Evolutionary conservation across 2,797 vertebrate species (phyloP), one percentile per base, ranked within the genome.

Genomic region (Coregonus sp.): DNA sequence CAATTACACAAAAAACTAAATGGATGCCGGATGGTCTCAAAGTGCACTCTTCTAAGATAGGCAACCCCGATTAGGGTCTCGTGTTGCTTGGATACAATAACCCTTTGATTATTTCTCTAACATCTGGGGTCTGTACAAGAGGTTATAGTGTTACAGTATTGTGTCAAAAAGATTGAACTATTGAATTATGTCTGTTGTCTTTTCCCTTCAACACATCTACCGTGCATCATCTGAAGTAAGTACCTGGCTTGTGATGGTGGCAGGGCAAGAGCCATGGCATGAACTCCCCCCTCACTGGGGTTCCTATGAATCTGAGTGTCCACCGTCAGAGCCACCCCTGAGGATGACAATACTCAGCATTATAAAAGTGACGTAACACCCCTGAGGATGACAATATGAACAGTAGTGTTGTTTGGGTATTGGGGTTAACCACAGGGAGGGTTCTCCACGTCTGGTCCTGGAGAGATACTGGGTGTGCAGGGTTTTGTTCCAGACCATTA

Each of bases 221-320:
- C 1, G 16, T 73, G 20, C 15, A 35, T 16, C 7, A 78, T 25
- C n/a, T 63, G 16, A 16, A 15, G 0, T 2, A 25, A 4, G 72
- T 95, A 99, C 98, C 96, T 97, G 81, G 96, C 92, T 87, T 97
- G 96, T 78, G 96, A 96, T 15, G 96, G 89, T 3, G 97, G 97
- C 80, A 98, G 92, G 0, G 96, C 92, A 81, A 98, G 90, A 0
- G 97, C 96, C 93, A 99, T 90, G 63, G 97, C 96, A 69, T 97
- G 96, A 70, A 97, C 90, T 52, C 96, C 97, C 9, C 93, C 95
- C 79, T 99, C 97, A 84, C 95, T 99, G 20, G 98, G 98, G 93
- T 98, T 98, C 90, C 97, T 97, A 86, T 98, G 98, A 72, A 98
- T 87, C 89, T 96, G 97, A 37, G 97, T 98, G 77, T 98, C 97